phyloP scores from a whole-genome alignment of 2,113 vertebrate species.

The Bostrychus sinensis region DNA sequence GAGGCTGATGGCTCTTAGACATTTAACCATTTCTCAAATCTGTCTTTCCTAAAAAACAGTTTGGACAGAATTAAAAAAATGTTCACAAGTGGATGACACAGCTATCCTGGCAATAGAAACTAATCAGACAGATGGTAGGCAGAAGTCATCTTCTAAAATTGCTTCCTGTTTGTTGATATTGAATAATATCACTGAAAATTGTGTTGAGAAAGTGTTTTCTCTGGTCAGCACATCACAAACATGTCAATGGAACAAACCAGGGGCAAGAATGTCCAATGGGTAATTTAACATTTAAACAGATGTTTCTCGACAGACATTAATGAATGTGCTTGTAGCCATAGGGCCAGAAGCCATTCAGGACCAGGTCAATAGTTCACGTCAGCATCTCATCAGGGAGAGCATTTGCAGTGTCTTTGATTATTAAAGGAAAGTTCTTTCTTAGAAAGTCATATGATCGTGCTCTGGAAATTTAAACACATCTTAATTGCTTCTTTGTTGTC shows the following conservation, averaged over 20 bases:
- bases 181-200: too few species aligned
- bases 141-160: too few species aligned
- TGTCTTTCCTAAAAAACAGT: too few species aligned
- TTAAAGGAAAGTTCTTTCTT: background rate
- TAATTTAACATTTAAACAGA: background rate
- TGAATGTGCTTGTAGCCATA: background rate
- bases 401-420: conserved; percentile 2
- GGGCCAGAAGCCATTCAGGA: background rate
- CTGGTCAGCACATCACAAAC: too few species aligned
- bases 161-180: too few species aligned
- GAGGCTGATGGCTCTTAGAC: too few species aligned
- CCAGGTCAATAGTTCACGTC: conserved; percentile 2
- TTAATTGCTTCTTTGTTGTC: conserved; percentile 49
- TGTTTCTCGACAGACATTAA: background rate
- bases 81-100: too few species aligned
- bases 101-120: too few species aligned
- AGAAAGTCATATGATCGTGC: conserved; percentile 9
- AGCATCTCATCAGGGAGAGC: background rate
- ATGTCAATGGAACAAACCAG: background rate
- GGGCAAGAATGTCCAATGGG: background rate
- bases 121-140: too few species aligned
- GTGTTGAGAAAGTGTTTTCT: too few species aligned
- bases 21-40: too few species aligned
- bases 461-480: conserved; percentile 18
- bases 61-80: too few species aligned